Base-by-base conservation (phyloP, 2,113 vertebrate genomes). In the Protobothrops flavoviridis region DNA sequence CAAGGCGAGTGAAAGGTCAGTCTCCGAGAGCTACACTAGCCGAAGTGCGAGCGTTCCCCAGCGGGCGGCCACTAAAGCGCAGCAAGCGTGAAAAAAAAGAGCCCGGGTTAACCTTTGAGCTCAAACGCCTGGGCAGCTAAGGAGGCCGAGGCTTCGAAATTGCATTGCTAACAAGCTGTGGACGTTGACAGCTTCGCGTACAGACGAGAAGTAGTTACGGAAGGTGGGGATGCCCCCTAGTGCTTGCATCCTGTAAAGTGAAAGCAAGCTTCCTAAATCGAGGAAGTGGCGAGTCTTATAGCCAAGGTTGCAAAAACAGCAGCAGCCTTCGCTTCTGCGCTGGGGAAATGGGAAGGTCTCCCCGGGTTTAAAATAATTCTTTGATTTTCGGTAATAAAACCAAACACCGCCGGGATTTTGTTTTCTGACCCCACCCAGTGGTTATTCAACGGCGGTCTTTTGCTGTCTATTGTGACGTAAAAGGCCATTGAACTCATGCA, bases 201-300 rank as follows among this genome's bases (percentile, higher is more conserved):
- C n/a, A 7, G 56, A 13, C 50, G 12, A 5, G 61, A 0, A 11
- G 5, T 3, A 29, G 59, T 91, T 89, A 20, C 15, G 26, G 11
- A 50, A 43, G 23, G 74, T n/a, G 13, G 59, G 57, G 91, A 33
- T 52, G 17, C 95, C 95, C 94, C n/a, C 94, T 93, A 85, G 90
- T 3, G 94, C 39, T 87, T 45, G 50, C 13, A 3, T 24, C 13
- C 81, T 1, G 57, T 48, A 26, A 57, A 5, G 53, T 48, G 33
- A 53, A 4, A 48, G 11, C 33, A 21, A 13, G 0, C 6, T 43
- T 29, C 50, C 9, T 29, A 6, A 11, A 48, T 6, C 5, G 4
- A 48, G 33, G 20, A 24, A 21, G 53, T 29, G 43, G 17, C 43
- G 24, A 23, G 7, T 17, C 26, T 39, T 20, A 10, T 24, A 23